phyloP scores from a whole-genome alignment of 2,113 vertebrate species.

The Amphilophus citrinellus region DNA sequence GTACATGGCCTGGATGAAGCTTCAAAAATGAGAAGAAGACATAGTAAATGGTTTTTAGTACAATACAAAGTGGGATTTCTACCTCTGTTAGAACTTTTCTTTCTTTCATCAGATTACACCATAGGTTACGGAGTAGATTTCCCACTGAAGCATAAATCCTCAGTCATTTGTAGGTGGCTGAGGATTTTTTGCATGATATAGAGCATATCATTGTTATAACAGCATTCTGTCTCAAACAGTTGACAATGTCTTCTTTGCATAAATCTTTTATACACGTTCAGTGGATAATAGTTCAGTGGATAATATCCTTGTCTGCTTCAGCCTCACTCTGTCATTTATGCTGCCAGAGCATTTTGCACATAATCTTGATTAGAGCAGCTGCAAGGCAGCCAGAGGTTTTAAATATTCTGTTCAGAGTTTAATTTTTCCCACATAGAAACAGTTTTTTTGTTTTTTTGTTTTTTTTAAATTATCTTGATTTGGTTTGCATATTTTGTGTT shows the following conservation, averaged over 20 bases:
- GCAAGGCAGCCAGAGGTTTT: slow-evolving; percentile 24
- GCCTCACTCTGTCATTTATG: slow-evolving; percentile 27
- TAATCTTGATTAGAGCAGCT: slow-evolving; percentile 57
- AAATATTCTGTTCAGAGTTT: slow-evolving; percentile 14
- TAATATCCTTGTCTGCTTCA: neutral
- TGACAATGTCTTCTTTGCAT: too few species aligned
- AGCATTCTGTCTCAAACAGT: too few species aligned
- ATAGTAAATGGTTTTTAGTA: neutral
- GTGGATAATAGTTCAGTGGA: too few species aligned
- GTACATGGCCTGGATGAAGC: neutral
- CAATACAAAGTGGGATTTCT: neutral
- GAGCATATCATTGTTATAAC: too few species aligned
- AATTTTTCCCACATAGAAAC: slow-evolving; percentile 10
- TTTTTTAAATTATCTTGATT: neutral
- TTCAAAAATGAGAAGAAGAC: neutral
- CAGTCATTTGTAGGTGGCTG: too few species aligned
- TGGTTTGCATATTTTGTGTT: slow-evolving; percentile 24
- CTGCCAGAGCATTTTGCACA: slow-evolving; percentile 24
- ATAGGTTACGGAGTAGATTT: too few species aligned
- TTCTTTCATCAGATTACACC: neutral
- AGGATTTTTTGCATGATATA: too few species aligned
- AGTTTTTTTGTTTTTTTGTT: neutral
- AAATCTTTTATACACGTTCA: too few species aligned
- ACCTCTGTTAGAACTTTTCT: neutral
- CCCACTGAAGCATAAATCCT: too few species aligned